Percentiles rank a stretch among this genome's conserved stretches.
Evolutionary conservation across 1,140 invertebrate genomes (phyloP).

Genomic region (Copidosoma floridanum): DNA sequence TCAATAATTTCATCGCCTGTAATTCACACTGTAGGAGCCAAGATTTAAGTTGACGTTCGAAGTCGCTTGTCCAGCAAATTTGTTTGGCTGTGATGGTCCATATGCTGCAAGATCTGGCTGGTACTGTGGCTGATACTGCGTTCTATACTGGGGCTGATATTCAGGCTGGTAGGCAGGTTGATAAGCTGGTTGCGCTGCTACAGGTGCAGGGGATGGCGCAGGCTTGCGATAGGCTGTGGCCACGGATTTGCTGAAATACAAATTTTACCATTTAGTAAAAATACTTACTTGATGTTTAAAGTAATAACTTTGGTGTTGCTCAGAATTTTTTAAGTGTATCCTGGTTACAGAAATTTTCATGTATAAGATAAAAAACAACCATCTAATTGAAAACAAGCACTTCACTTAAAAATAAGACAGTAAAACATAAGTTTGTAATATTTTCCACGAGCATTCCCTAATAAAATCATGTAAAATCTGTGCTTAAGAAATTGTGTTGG

Average conservation of each 20-base stretch:
- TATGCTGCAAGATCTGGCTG: constrained; percentile 27
- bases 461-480: too few species aligned
- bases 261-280: too few species aligned
- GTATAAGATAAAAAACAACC: too few species aligned
- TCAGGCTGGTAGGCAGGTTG: constrained; percentile 29
- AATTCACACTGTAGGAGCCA: constrained; percentile 70
- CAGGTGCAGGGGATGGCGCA: constrained; percentile 35
- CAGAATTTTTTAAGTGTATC: too few species aligned
- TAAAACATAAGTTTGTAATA: too few species aligned
- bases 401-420: too few species aligned
- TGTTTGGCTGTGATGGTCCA: constrained; percentile 37
- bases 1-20: constrained; percentile 53
- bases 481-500: too few species aligned
- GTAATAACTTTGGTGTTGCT: too few species aligned
- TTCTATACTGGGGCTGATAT: constrained; percentile 31
- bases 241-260: constrained; percentile 43
- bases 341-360: too few species aligned
- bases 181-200: constrained; percentile 47
- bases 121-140: constrained; percentile 34
- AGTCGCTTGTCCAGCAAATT: constrained; percentile 41
- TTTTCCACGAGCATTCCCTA: too few species aligned
- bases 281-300: too few species aligned
- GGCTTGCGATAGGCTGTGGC: constrained; percentile 44
- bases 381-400: too few species aligned
- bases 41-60: constrained; percentile 46